Evolutionary conservation across 1,140 invertebrate genomes (phyloP).

Genomic region (Drosophila kurseongensis): DNA sequence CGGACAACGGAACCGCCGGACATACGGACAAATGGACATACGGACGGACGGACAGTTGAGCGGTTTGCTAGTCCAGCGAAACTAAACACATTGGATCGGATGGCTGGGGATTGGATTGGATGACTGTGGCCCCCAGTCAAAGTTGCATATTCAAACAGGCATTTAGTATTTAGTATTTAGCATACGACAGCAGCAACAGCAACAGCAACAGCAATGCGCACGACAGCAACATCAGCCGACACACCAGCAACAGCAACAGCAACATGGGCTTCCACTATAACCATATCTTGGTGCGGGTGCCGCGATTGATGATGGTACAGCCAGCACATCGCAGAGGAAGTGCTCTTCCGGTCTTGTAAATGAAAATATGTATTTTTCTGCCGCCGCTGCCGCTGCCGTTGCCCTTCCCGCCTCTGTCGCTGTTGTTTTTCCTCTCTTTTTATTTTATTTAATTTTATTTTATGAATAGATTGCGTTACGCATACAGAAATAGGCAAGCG

Average conservation of each 20-base stretch:
- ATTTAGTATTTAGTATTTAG: conserved; percentile 42
- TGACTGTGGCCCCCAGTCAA: conserved; percentile 31
- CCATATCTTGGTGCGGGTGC: conserved; percentile 58
- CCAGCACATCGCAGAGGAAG: conserved; percentile 65
- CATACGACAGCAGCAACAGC: conserved; percentile 42
- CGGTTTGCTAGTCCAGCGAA: conserved; percentile 52
- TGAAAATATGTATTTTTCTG: conserved; percentile 76
- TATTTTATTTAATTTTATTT: conserved; percentile 82
- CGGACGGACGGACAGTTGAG: conserved; percentile 21
- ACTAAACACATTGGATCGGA: conserved; percentile 58
- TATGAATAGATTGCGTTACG: conserved; percentile 83
- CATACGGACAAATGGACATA: conserved; percentile 17
- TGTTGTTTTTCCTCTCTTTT: conserved; percentile 34
- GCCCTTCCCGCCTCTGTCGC: conserved; percentile 11
- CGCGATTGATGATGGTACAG: conserved; percentile 57
- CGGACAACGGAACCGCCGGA: conserved; percentile 50
- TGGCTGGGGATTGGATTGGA: conserved; percentile 22
- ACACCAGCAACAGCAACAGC: conserved; percentile 12
- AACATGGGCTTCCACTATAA: conserved; percentile 11
- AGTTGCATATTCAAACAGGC: conserved; percentile 49
- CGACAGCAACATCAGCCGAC: conserved; percentile 2
- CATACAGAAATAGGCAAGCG: conserved; percentile 72
- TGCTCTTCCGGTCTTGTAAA: conserved; percentile 82
- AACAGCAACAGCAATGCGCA: conserved; percentile 9
- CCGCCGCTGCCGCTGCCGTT: conserved; percentile 3